Evolutionary conservation across 2,797 vertebrate species (phyloP), one percentile per base, ranked within the genome.

Genomic region (Coilia nasus): DNA sequence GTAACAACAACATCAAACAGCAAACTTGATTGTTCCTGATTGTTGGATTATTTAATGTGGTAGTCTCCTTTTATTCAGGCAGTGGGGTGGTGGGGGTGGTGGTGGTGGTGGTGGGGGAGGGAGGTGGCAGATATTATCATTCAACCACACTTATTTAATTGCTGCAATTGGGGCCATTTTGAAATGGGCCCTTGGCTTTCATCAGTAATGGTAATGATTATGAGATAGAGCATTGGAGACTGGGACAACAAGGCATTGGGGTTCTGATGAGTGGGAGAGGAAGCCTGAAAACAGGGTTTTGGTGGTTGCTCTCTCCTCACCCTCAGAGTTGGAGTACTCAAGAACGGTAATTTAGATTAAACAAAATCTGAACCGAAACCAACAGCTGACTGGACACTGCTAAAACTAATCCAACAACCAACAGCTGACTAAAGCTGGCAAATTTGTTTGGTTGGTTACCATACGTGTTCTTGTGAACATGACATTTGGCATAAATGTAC

Each of bases 81-180:
- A 47, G 83, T 71, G 11, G 12, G 78, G 92, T 94, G 92, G 50
- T 54, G 50, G 50, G 3, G 50, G 50, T 9, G 14, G 50, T 14
- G 50, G 50, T 2, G 14, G 50, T 47, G 46, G 46, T 4, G 46
- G 10, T 3, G 7, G 50, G 50, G 50, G 50, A 3, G 50, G 31
- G 35, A 31, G 71, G 71, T 41, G 31, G 31, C 71, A 96, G 95
- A 96, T 96, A 96, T 94, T 95, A 96, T 96, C 96, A 93, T 93
- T 93, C 94, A 95, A 95, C 94, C 95, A 95, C 95, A 96, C 95
- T 95, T 96, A 96, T 96, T 96, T 96, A 96, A 96, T 96, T 95
- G 95, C 93, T 84, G 94, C 95, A 96, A 96, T 96, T 96, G 94
- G 94, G 95, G 93, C 94, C 94, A 93, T 93, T 96, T 91, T 95